phyloP scores from a whole-genome alignment of 1,140 invertebrate species.

The Oedothorax gibbosus region DNA sequence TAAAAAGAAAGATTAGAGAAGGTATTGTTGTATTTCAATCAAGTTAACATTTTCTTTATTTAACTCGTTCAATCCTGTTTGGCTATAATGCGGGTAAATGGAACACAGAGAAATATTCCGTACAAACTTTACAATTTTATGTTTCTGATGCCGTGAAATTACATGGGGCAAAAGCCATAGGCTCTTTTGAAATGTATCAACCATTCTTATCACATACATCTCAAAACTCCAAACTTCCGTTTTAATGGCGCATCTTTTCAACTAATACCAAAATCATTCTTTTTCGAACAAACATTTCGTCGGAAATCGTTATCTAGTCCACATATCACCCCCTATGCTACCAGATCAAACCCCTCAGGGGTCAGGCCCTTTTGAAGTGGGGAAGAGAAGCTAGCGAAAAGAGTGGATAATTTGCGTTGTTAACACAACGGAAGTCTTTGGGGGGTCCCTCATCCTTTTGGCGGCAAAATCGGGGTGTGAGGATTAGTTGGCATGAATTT shows the following conservation, averaged over 20 bases:
- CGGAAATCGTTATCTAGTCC: slow-evolving; percentile 52
- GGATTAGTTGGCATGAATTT: background rate
- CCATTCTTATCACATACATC: too few species aligned
- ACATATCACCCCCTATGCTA: background rate
- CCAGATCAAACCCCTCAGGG: slow-evolving; percentile 1
- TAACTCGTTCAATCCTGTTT: too few species aligned
- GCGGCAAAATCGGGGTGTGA: background rate
- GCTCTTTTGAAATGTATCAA: too few species aligned
- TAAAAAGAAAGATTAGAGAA: too few species aligned
- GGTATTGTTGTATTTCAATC: too few species aligned
- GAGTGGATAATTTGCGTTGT: slow-evolving; percentile 55
- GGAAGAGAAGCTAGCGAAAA: background rate
- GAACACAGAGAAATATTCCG: too few species aligned
- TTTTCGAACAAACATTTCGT: slow-evolving; percentile 36
- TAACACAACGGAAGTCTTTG: slow-evolving; percentile 31
- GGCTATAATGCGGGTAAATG: too few species aligned
- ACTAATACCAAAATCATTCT: slow-evolving; percentile 27
- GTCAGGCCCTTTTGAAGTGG: background rate
- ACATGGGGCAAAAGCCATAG: too few species aligned
- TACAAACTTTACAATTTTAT: too few species aligned
- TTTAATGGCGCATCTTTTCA: slow-evolving; percentile 30
- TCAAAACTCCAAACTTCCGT: background rate
- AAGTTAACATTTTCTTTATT: too few species aligned
- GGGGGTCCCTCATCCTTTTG: background rate
- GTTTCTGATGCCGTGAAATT: too few species aligned